Percentiles rank a stretch among this genome's conserved stretches.
phyloP scores from a whole-genome alignment of 37 sponge, comb jelly and placozoan genomes.

The Theonella swinhoei region DNA sequence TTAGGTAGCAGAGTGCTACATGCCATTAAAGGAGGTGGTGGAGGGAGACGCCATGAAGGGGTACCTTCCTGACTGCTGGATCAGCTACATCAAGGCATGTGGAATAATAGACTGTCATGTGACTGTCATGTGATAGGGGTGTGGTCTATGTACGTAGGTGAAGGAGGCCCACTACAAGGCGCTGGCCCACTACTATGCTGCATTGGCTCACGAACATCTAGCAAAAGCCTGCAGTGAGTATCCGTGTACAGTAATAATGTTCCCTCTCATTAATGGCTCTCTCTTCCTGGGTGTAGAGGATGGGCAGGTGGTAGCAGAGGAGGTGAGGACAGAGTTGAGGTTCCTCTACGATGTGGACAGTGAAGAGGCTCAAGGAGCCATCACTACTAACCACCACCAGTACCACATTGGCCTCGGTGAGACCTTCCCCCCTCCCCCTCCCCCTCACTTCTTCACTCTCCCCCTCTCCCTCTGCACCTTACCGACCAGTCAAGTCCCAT shows the following conservation, averaged over 20 bases:
- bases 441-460: not conserved
- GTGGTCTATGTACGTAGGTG: slow-evolving; percentile 25
- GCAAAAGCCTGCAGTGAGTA: slow-evolving; percentile 29
- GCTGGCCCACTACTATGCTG: slow-evolving; percentile 73
- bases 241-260: not conserved
- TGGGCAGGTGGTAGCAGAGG: slow-evolving; percentile 17
- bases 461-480: not conserved
- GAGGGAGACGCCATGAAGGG: slow-evolving; percentile 45
- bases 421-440: not conserved
- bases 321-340: slow-evolving; percentile 46
- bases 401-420: slow-evolving; percentile 59
- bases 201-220: slow-evolving; percentile 30
- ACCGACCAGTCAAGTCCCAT: slow-evolving; percentile 32
- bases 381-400: slow-evolving; percentile 17
- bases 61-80: slow-evolving; percentile 63
- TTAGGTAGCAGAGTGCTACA: slow-evolving; percentile 58
- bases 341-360: slow-evolving; percentile 50
- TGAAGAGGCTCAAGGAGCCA: slow-evolving; percentile 19
- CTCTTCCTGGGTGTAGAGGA: slow-evolving; percentile 14
- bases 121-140: not conserved
- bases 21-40: slow-evolving; percentile 51
- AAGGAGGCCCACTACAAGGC: slow-evolving; percentile 70
- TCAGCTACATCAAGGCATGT: slow-evolving; percentile 38
- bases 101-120: not conserved
- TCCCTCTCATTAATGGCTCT: too few species aligned